phyloP scores from a whole-genome alignment of 2,113 vertebrate species.

The Pseudorectes ferrugineus region DNA sequence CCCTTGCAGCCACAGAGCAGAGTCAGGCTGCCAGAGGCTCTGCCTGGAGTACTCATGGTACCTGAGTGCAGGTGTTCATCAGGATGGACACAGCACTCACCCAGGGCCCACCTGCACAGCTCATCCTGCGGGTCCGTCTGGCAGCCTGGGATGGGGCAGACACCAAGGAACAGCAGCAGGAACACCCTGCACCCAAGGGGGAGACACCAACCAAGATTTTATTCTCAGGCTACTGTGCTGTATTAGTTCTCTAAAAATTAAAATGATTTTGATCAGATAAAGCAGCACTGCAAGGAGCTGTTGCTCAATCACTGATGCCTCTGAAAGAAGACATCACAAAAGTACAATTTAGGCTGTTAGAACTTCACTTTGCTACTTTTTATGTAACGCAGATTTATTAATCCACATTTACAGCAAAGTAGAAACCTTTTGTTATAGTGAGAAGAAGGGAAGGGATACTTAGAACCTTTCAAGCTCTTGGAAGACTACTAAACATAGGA shows the following conservation, averaged over 20 bases:
- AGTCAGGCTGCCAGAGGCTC: not conserved
- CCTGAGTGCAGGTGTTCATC: not conserved
- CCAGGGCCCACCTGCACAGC: not conserved
- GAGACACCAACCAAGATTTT: not conserved
- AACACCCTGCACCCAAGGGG: not conserved
- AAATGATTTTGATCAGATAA: not conserved
- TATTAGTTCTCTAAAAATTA: not conserved
- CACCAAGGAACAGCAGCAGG: not conserved
- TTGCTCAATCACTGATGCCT: not conserved
- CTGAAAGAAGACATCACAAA: not conserved
- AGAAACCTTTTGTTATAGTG: not conserved
- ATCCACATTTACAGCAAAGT: not conserved
- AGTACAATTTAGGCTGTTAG: not conserved
- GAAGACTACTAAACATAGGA: not conserved
- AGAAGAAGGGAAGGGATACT: not conserved
- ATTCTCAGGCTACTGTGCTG: not conserved
- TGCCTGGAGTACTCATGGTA: fast-evolving
- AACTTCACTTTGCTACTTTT: not conserved
- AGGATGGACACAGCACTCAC: not conserved
- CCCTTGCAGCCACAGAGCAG: not conserved
- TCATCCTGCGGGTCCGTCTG: not conserved
- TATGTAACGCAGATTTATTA: constrained; percentile 26
- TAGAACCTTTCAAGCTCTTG: not conserved
- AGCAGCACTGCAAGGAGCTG: not conserved
- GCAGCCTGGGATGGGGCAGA: not conserved